Base-by-base conservation (phyloP, 1,140 invertebrate genomes). In the Drosophila nannoptera region DNA sequence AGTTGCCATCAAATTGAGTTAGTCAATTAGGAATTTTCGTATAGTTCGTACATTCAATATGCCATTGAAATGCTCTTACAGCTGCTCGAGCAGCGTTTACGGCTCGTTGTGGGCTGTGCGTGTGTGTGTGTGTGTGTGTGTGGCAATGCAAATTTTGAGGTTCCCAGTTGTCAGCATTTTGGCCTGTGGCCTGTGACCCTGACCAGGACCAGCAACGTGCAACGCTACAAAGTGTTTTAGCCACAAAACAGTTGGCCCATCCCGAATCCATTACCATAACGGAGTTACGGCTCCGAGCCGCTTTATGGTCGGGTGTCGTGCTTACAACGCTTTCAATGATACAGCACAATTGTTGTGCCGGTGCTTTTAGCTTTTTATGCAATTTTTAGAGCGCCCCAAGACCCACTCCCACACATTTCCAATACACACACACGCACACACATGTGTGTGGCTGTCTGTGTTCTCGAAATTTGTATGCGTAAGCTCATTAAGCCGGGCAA, bases 21-120 rank as follows among this genome's bases (percentile, higher is more conserved):
- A 84, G 73, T 81, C 81, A 84, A 84, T 86, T 84, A 86, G 70
- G 77, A 77, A 80, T 71, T 73, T 67, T 60, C 67, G 55, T 69
- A 22, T 35, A 61, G 56, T 68, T 72, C 69, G 42, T 43, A 70
- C 68, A 75, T 66, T 74, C 72, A 77, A 77, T 68, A 61, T 54
- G 66, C 70, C 62, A 62, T 69, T 49, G 48, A 45, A 65, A 22
- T 56, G 62, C 42, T n/a, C n/a, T 14, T 32, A 22, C 22, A 2
- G 52, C 36, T 29, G 36, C 38, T 33, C 49, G 29, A 40, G 40
- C 38, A 60, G 54, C 55, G 53, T 67, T 67, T 61, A 40, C 14
- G 31, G 14, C 49, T 5, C 42, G 38, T 35, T 56, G 54, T 7
- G 35, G 55, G n/a, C 33, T 61, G 31, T 45, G 46, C 40, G 22